Evolutionary conservation across 2,888 invertebrate species (phyloP).

Genomic region (Xylota segnis): DNA sequence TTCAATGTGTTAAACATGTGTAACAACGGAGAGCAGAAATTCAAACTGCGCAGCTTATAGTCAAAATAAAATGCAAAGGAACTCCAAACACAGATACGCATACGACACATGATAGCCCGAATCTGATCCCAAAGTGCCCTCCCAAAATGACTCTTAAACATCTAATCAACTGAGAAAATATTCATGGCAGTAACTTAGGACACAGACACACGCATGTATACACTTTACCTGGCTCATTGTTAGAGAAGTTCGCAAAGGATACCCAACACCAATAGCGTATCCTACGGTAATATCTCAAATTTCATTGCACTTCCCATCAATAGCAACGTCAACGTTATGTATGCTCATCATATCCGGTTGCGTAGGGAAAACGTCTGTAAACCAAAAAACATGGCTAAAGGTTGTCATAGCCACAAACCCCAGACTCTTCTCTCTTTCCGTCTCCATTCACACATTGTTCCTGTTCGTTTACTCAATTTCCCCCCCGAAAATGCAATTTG

Average conservation of each 20-base stretch:
- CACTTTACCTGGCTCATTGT: constrained; percentile 9
- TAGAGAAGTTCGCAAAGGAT: neutral
- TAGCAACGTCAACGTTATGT: constrained; percentile 13
- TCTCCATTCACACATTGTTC: constrained; percentile 34
- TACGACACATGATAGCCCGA: neutral
- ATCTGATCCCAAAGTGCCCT: constrained; percentile 3
- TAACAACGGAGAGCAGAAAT: neutral
- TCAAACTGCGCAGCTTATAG: neutral
- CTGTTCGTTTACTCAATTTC: constrained; percentile 55
- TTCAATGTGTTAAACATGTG: too few species aligned
- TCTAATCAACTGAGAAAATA: constrained; percentile 40
- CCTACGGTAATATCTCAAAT: constrained; percentile 35
- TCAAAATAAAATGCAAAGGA: neutral
- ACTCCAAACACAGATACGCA: neutral
- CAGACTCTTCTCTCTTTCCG: constrained; percentile 19
- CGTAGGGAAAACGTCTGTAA: constrained; percentile 19
- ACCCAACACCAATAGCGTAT: neutral
- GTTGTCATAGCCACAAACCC: constrained; percentile 29
- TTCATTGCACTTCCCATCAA: constrained; percentile 35
- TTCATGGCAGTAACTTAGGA: constrained; percentile 17
- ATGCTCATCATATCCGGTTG: constrained; percentile 25
- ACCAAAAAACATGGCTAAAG: constrained; percentile 19
- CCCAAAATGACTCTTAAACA: constrained; percentile 31
- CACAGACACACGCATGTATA: neutral
- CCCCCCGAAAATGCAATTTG: constrained; percentile 68